Conservation (phyloP, 64 coral and sea anemone genomes). For the Actinia tenebrosa region DNA sequence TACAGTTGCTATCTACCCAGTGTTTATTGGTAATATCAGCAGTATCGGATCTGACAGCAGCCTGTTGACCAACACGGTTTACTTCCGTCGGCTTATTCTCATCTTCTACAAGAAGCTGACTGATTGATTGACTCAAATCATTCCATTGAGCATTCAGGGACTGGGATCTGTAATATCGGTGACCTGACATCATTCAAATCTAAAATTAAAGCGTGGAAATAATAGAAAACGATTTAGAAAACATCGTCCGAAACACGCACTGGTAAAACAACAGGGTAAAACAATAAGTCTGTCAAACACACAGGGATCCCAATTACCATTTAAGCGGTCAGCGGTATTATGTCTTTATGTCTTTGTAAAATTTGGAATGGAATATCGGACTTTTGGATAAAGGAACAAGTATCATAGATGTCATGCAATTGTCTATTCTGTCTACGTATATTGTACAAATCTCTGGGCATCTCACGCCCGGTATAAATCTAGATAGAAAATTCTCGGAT, state of each 20-base stretch:
- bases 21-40: conserved; percentile 3
- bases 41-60: not conserved
- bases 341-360: too few relatives aligned
- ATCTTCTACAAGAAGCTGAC: conserved; percentile 40
- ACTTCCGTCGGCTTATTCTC: conserved; percentile 43
- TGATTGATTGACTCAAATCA: conserved; percentile 70
- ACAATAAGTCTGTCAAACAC: not conserved
- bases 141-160: conserved; percentile 83
- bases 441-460: too few relatives aligned
- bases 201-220: not conserved
- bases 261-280: not conserved
- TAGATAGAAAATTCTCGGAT: too few relatives aligned
- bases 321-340: not conserved
- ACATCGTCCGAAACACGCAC: not conserved
- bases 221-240: not conserved
- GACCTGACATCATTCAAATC: not conserved
- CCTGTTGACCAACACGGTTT: not conserved
- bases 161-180: conserved; percentile 67
- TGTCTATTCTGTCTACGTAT: too few relatives aligned
- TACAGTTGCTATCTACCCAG: conserved; percentile 50
- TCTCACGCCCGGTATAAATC: too few relatives aligned
- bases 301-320: not conserved
- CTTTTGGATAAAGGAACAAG: too few relatives aligned
- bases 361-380: too few relatives aligned
- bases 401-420: too few relatives aligned